phyloP scores from a whole-genome alignment of 1,140 invertebrate genomes.

The Cydia splendana region DNA sequence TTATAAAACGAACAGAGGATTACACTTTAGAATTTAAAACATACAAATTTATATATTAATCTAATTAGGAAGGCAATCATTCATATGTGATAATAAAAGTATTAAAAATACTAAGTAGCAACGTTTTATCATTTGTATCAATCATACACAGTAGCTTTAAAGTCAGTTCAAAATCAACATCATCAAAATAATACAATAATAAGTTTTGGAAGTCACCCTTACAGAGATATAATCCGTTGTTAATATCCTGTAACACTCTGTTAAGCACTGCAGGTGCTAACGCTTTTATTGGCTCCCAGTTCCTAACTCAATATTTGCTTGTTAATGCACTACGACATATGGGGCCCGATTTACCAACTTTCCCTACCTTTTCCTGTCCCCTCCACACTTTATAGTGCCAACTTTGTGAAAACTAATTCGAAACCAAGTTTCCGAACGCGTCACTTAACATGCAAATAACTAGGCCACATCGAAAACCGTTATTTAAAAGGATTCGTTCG shows the following conservation, averaged over 20 bases:
- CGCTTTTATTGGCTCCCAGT: slow-evolving; percentile 55
- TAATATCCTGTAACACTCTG: slow-evolving; percentile 14
- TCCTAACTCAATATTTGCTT: slow-evolving; percentile 62
- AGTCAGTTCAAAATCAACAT: neutral
- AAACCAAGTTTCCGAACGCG: neutral
- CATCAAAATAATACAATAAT: neutral
- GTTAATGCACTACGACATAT: slow-evolving; percentile 50
- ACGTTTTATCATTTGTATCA: no score
- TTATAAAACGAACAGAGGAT: neutral
- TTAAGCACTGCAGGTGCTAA: slow-evolving; percentile 50
- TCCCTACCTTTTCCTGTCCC: slow-evolving; percentile 29
- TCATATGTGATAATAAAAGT: no score
- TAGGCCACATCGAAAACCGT: slow-evolving; percentile 25
- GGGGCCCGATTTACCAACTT: slow-evolving; percentile 34
- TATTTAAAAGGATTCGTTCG: slow-evolving; percentile 32
- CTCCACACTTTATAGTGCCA: slow-evolving; percentile 5
- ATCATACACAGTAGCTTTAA: neutral
- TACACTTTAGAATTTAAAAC: neutral
- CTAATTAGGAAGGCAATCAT: neutral
- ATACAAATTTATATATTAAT: neutral
- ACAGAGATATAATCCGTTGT: neutral
- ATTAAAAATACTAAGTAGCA: no score
- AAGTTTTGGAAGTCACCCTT: neutral
- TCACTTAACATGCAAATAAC: slow-evolving; percentile 28
- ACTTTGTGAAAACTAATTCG: slow-evolving; percentile 15